Base-by-base conservation (phyloP, 2,888 invertebrate species). In the Campoplex nolae region DNA sequence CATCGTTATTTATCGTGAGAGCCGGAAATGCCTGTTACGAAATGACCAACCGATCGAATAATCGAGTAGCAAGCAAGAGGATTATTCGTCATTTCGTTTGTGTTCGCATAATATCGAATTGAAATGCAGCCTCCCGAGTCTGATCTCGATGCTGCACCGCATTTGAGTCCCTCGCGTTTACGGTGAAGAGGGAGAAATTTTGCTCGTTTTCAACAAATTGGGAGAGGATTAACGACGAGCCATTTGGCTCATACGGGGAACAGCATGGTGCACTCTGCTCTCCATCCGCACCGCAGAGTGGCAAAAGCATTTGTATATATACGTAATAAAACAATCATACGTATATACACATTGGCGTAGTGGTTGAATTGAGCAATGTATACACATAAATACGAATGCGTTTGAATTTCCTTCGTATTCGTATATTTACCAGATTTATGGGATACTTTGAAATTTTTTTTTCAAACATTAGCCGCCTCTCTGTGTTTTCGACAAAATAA, bases 161-260 rank as follows among this genome's bases (percentile, higher is more conserved):
- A 56, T 38, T 83, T 71, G 48, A 23, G 38, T 23, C 28, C 32
- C 38, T 6, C 38, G 38, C 23, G 23, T 75, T 70, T 9, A 54
- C 13, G 23, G 48, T 23, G 38, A 16, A 11, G 54, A 42, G 11
- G 2, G 28, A 23, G 68, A 28, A 45, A 56, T 77, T 83, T 81
- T 70, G 23, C 68, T 23, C 77, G 86, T 86, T 86, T 84, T 68
- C 68, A 76, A 86, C 83, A 86, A 84, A 84, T 81, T 74, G 80
- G 48, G 68, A 67, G 75, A 76, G 83, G 83, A 86, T 86, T 86
- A 86, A 81, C 86, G 80, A 71, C 83, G 86, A 77, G 73, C 83
- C 83, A 81, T 83, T 86, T 86, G 80, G 73, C 54, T 67, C 58
- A 77, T 73, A 76, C 73, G 51, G 77, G 54, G 35, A 68, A n/a